phyloP scores from a whole-genome alignment of 2,888 invertebrate species.

The Coenonympha glycerion region DNA sequence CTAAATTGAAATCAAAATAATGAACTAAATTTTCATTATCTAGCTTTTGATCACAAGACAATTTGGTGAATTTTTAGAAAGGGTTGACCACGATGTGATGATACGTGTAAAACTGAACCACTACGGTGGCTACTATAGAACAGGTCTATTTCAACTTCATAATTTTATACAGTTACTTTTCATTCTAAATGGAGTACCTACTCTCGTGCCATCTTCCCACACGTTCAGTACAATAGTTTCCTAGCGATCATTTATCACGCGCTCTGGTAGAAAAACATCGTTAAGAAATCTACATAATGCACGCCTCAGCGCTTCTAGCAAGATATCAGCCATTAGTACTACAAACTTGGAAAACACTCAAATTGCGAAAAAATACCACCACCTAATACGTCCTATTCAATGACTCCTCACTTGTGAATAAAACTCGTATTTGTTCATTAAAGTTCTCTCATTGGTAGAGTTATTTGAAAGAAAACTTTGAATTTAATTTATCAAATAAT shows the following conservation, averaged over 20 bases:
- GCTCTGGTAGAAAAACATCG: conserved; percentile 22
- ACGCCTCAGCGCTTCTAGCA: conserved; percentile 13
- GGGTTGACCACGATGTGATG: no score
- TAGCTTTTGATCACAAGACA: no score
- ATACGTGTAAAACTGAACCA: no score
- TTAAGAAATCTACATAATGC: conserved; percentile 23
- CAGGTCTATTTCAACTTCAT: no score
- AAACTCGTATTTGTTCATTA: neutral
- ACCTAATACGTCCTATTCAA: neutral
- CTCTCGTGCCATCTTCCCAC: conserved; percentile 2
- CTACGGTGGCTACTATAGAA: no score
- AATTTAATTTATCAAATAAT: no score
- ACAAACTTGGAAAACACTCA: neutral
- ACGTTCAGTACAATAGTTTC: conserved; percentile 6
- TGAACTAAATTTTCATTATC: no score
- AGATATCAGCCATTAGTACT: conserved; percentile 9
- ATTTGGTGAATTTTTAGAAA: no score
- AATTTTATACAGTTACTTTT: no score
- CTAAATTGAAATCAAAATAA: no score
- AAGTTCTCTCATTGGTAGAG: neutral
- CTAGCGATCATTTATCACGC: conserved; percentile 18
- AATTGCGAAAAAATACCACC: neutral
- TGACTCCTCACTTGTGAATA: neutral
- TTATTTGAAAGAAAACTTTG: neutral
- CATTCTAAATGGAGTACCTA: neutral